Evolutionary conservation across 2,888 invertebrate species (phyloP).

Genomic region (Pycnomerus fuliginosus): DNA sequence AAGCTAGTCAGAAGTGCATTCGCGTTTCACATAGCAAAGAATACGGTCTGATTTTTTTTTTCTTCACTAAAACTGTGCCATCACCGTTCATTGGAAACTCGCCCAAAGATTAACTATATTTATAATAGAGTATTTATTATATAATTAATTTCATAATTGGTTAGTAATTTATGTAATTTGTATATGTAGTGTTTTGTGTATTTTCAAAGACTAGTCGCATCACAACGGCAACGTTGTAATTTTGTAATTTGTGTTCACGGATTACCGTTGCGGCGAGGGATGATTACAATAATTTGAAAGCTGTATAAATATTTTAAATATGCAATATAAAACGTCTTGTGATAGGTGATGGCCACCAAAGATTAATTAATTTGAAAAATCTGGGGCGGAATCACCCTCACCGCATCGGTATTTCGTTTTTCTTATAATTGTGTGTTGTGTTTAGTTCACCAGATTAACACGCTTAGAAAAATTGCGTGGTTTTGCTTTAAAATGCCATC

Average conservation of each 20-base stretch:
- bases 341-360: conserved; percentile 32
- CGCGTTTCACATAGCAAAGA: conserved; percentile 52
- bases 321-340: too few species aligned
- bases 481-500: conserved; percentile 49
- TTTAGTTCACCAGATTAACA: conserved; percentile 41
- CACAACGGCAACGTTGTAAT: conserved; percentile 21
- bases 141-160: conserved; percentile 35
- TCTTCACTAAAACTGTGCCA: conserved; percentile 45
- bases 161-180: conserved; percentile 45
- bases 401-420: conserved; percentile 34
- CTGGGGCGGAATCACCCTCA: conserved; percentile 29
- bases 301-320: conserved; percentile 8
- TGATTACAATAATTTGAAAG: conserved; percentile 26
- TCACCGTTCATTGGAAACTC: conserved; percentile 39
- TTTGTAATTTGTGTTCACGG: conserved; percentile 39
- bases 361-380: too few species aligned
- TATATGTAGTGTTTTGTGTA: conserved; percentile 53
- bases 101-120: conserved; percentile 41
- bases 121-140: conserved; percentile 36
- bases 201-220: conserved; percentile 47
- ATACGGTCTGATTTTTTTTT: conserved; percentile 45
- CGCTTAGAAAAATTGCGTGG: conserved; percentile 44
- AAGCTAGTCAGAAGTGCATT: conserved; percentile 55
- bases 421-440: conserved; percentile 50
- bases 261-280: conserved; percentile 35